Conservation (phyloP, 92 coral and sea anemone species). For the Siderastrea radians region DNA sequence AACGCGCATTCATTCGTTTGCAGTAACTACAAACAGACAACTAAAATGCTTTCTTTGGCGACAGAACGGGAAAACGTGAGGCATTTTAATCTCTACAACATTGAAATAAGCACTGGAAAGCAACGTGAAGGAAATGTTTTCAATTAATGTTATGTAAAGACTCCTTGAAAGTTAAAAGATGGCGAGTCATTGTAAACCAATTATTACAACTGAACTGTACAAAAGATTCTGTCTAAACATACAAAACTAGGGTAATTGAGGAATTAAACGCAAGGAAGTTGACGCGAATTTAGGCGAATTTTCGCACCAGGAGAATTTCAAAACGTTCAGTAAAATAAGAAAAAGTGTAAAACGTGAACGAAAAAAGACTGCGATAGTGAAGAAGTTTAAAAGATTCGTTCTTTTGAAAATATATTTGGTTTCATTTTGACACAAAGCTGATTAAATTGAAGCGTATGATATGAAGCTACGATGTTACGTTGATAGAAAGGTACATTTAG, state of each 20-base stretch:
- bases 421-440: neutral
- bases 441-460: neutral
- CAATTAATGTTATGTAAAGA: constrained; percentile 55
- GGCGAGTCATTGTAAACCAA: constrained; percentile 55
- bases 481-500: neutral
- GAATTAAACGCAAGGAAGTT: constrained; percentile 51
- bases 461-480: neutral
- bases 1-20: neutral
- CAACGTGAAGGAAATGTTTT: neutral
- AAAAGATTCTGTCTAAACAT: constrained; percentile 52
- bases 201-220: constrained; percentile 53
- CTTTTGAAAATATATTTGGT: neutral
- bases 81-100: neutral
- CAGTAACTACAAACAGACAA: neutral
- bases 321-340: neutral
- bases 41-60: neutral
- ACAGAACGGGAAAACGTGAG: neutral
- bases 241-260: constrained; percentile 51
- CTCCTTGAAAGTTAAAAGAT: constrained; percentile 52
- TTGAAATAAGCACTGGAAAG: neutral
- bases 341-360: neutral
- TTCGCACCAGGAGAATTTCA: constrained; percentile 34
- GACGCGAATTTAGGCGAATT: constrained; percentile 16
- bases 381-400: neutral
- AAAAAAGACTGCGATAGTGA: neutral